Percentiles rank a stretch among this genome's conserved stretches.
Evolutionary conservation across 2,888 invertebrate genomes (phyloP).

Genomic region (Meghimatium bilineatum): DNA sequence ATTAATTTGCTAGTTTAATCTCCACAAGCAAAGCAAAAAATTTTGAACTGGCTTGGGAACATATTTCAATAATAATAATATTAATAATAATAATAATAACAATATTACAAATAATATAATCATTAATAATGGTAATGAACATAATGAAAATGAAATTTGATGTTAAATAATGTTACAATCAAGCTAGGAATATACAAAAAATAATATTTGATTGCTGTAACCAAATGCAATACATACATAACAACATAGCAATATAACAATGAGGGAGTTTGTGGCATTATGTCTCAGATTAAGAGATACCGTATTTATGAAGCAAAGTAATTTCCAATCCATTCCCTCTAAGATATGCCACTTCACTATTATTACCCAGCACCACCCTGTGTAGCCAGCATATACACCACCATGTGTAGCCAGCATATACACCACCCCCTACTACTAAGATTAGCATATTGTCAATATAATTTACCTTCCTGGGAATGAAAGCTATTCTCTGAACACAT

Average conservation of each 20-base stretch:
- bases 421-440: background rate
- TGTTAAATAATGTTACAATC: too few species aligned
- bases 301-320: background rate
- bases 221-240: too few species aligned
- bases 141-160: too few species aligned
- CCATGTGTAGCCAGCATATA: background rate
- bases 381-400: background rate
- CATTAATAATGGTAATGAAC: background rate
- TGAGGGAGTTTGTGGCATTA: background rate
- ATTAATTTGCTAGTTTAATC: background rate
- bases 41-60: background rate
- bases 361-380: background rate
- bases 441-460: background rate
- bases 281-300: background rate
- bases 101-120: background rate
- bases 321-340: background rate
- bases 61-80: background rate
- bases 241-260: too few species aligned
- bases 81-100: background rate
- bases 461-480: conserved; percentile 21
- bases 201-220: too few species aligned
- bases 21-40: background rate
- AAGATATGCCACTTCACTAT: too few species aligned
- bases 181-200: too few species aligned
- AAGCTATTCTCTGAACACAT: conserved; percentile 13